Evolutionary conservation across 30 jellyfish, hydroid and myxozoan genomes (phyloP).

Genomic region (Hydractinia symbiolongicarpus): DNA sequence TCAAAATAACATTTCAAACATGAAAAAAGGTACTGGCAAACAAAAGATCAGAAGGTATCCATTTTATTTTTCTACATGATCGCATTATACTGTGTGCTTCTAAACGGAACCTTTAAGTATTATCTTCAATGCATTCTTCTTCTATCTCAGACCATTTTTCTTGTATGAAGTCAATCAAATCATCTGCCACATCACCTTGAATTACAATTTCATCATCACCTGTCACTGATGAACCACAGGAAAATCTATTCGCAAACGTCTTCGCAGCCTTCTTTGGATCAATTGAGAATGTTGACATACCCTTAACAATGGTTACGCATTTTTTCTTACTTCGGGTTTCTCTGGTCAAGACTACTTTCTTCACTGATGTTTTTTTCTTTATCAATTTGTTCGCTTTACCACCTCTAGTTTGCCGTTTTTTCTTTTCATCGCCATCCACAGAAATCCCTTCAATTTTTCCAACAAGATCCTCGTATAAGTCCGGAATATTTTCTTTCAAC

Average conservation of each 20-base stretch:
- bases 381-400: conserved; percentile 87
- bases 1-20: no score
- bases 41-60: no score
- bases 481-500: conserved; percentile 90
- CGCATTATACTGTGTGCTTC: no score
- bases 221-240: conserved; percentile 99
- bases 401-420: conserved; percentile 90
- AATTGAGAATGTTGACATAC: conserved; percentile 78
- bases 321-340: conserved; percentile 93
- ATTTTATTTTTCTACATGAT: no score
- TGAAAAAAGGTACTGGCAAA: no score
- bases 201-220: conserved; percentile 96
- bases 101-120: conserved; percentile 34
- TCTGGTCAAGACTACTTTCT: conserved; percentile 53
- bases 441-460: conserved; percentile 48
- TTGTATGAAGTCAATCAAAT: conserved; percentile 73
- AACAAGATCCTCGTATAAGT: conserved; percentile 46
- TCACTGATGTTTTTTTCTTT: conserved; percentile 78
- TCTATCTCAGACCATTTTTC: conserved; percentile 94
- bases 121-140: conserved; percentile 95
- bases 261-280: conserved; percentile 96
- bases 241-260: conserved; percentile 85
- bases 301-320: conserved; percentile 82
- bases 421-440: conserved; percentile 70
- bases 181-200: conserved; percentile 98